A percentile compares a stretch with the other conserved stretches of the same genome.
Evolutionary conservation across 2,797 vertebrate genomes (phyloP).

Genomic region (Hozukius guyotensis): DNA sequence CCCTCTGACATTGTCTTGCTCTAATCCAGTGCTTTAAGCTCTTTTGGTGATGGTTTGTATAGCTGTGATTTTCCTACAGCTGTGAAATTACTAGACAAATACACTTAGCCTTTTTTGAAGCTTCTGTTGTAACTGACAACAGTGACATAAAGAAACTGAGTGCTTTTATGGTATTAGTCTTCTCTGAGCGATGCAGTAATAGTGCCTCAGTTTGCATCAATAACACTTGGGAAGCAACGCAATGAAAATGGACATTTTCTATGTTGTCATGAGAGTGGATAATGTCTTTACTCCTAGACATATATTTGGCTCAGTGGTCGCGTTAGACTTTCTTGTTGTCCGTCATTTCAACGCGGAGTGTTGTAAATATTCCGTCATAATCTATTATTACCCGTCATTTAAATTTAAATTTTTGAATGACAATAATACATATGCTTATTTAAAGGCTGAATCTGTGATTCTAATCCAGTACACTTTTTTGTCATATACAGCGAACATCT

Average conservation of each 20-base stretch:
- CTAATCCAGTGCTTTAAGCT: conserved; percentile 52
- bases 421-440: too few relatives aligned
- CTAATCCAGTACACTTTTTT: too few relatives aligned
- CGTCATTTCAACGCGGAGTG: too few relatives aligned
- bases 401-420: too few relatives aligned
- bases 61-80: conserved; percentile 47
- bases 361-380: too few relatives aligned
- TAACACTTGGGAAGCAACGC: background rate
- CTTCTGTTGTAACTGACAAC: conserved; percentile 31
- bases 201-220: background rate
- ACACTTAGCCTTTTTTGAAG: conserved; percentile 29
- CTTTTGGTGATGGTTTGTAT: conserved; percentile 47
- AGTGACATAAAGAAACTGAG: background rate
- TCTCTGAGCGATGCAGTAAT: conserved; percentile 9
- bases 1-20: conserved; percentile 25
- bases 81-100: conserved; percentile 53
- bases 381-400: too few relatives aligned
- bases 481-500: too few relatives aligned
- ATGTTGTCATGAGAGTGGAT: background rate
- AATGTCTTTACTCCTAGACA: background rate
- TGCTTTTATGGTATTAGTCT: conserved; percentile 19
- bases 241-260: background rate
- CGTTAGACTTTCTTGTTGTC: too few relatives aligned
- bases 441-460: too few relatives aligned
- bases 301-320: background rate